Evolutionary conservation across 1,140 invertebrate genomes (phyloP), one percentile per base, ranked within the genome.

Genomic region (Saccostrea glomerata): DNA sequence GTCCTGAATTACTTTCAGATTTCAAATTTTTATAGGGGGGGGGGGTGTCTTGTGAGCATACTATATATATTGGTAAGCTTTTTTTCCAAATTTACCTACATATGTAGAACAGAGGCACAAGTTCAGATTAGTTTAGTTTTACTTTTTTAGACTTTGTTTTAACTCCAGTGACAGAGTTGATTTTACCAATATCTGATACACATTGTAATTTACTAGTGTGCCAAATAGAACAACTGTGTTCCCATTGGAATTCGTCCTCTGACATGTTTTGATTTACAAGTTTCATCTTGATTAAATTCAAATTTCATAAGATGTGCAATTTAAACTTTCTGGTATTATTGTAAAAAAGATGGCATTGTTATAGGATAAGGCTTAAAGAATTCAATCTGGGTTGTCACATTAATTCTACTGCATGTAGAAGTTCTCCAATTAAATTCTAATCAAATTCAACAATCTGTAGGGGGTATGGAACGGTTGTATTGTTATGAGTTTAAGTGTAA

Each of bases 231-330:
- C 70, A 77, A 4, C 30, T 77, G 5, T 36, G 1, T 30, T 5
- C 25, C 23, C 25, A 36, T 36, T 77, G 66, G 2, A 30, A 25
- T 66, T 11, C 23, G 6, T 23, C 20, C 20, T n/a, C 20, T 77
- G 70, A 36, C 70, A 13, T 77, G 15, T 12, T 15, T 77, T 77
- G 70, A 30, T 77, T 77, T 77, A 15, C 70, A 77, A 77, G 70
- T 77, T 77, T 77, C 70, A 30, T 77, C 70, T 77, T 36, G 70
- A 77, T 77, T 77, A 77, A 77, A 77, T 77, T 77, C 70, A 77
- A 36, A 77, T 77, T 77, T 77, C 70, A 77, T 77, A 77, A 77
- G 70, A 77, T 77, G 70, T 77, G 70, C 70, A 77, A 77, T 77
- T 77, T 77, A 77, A 77, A 77, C 70, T 77, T 77, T 77, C 30